Percentiles rank a stretch among this genome's conserved stretches.
These are phyloP conservation scores for Erynnis tages DNA, from an alignment of 2,888 invertebrate genomes.

Conservation along the genomic window DNA sequence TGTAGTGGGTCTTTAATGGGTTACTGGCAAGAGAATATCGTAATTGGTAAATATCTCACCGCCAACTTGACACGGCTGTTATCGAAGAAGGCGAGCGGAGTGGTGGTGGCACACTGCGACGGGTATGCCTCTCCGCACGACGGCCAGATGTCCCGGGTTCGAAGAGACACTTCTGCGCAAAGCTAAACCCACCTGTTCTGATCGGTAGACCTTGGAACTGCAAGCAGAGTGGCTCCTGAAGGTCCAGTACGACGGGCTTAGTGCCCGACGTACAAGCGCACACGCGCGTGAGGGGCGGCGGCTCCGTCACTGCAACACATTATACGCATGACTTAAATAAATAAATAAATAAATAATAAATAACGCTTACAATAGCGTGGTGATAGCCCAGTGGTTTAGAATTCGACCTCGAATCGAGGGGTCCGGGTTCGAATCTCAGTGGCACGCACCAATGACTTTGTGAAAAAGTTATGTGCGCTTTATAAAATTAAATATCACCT, in stretches of 20 bases:
- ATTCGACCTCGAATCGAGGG: too few species aligned
- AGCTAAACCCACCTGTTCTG: slow-evolving; percentile 50
- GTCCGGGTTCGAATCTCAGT: too few species aligned
- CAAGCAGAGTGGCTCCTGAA: slow-evolving; percentile 42
- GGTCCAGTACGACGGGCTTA: slow-evolving; percentile 38
- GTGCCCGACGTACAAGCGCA: slow-evolving; percentile 43
- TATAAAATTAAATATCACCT: too few species aligned
- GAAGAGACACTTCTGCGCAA: slow-evolving; percentile 44
- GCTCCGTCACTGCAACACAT: slow-evolving; percentile 46
- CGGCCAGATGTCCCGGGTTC: slow-evolving; percentile 41
- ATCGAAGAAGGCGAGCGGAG: slow-evolving; percentile 45
- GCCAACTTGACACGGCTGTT: slow-evolving; percentile 40
- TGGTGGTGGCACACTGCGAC: slow-evolving; percentile 22
- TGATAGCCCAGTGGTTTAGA: too few species aligned
- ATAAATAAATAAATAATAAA: too few species aligned
- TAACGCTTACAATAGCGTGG: too few species aligned
- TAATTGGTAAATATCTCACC: slow-evolving; percentile 23
- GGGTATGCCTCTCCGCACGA: slow-evolving; percentile 8
- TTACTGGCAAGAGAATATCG: not conserved
- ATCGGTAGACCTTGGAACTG: slow-evolving; percentile 50
- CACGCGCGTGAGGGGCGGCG: slow-evolving; percentile 47
- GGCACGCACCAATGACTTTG: too few species aligned
- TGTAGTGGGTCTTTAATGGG: not conserved
- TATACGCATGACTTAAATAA: too few species aligned
- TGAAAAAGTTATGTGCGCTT: too few species aligned